phyloP scores from a whole-genome alignment of 2,888 invertebrate species.

The Agrochola macilenta region DNA sequence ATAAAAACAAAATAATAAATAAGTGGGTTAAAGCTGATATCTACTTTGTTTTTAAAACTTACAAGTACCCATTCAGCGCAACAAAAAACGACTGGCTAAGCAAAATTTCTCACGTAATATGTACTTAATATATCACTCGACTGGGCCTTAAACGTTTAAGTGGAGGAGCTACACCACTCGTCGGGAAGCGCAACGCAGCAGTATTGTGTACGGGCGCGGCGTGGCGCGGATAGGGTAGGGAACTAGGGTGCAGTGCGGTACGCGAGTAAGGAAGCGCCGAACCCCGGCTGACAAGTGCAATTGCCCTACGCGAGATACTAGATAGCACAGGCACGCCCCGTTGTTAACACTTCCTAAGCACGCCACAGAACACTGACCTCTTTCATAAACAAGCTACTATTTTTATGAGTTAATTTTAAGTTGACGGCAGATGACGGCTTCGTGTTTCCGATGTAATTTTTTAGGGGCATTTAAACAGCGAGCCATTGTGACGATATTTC shows the following conservation, averaged over 20 bases:
- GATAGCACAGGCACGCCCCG: conserved; percentile 85
- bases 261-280: conserved; percentile 67
- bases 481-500: not conserved
- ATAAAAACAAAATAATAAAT: conserved; percentile 9
- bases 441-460: conserved; percentile 8
- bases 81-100: conserved; percentile 13
- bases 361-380: conserved; percentile 80
- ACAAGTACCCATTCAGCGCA: conserved; percentile 13
- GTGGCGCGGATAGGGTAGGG: conserved; percentile 42
- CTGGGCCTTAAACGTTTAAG: conserved; percentile 59
- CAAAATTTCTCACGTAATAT: conserved; percentile 26
- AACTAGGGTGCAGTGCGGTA: conserved; percentile 59
- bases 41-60: not conserved
- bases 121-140: conserved; percentile 48
- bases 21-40: not conserved
- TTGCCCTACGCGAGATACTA: conserved; percentile 81
- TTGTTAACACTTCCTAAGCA: conserved; percentile 84
- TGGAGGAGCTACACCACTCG: conserved; percentile 54
- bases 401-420: conserved; percentile 63
- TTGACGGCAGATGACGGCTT: conserved; percentile 24
- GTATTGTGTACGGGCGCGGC: conserved; percentile 48
- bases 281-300: conserved; percentile 83
- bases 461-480: not conserved
- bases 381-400: conserved; percentile 66
- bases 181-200: conserved; percentile 57